These are phyloP conservation scores for Trissonchulus sp. DNA, from an alignment of 2,888 invertebrate genomes.

Conservation along the genomic window DNA sequence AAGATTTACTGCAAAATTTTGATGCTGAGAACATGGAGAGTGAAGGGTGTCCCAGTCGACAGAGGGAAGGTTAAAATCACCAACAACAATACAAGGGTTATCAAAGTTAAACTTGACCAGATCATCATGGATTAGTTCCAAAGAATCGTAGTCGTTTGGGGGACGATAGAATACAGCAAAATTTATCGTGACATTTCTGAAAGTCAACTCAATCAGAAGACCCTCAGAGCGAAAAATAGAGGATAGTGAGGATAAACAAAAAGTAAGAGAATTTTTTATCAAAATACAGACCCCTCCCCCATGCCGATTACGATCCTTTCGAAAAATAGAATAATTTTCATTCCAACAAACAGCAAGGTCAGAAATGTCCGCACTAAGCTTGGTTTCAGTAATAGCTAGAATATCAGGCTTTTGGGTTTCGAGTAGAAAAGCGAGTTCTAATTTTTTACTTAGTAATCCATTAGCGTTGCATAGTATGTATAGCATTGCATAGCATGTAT, in stretches of 20 bases:
- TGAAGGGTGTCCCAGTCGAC: neutral
- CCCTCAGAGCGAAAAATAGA: neutral
- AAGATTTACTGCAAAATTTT: too few species aligned
- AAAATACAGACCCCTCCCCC: too few species aligned
- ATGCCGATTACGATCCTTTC: constrained; percentile 9
- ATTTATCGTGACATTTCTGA: neutral
- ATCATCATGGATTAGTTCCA: too few species aligned
- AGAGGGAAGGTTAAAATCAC: neutral
- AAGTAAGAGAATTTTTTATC: constrained; percentile 1
- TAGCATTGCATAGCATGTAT: neutral
- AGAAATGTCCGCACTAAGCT: neutral
- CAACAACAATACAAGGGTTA: too few species aligned
- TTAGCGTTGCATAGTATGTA: neutral
- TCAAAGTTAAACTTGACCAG: too few species aligned
- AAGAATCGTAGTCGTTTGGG: too few species aligned
- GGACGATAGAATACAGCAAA: too few species aligned
- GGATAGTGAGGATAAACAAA: neutral
- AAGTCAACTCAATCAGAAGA: neutral
- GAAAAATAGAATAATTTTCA: constrained; percentile 1
- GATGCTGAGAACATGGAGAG: too few species aligned
- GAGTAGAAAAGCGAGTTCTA: neutral
- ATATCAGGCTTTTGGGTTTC: neutral
- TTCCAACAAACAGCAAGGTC: neutral
- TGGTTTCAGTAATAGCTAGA: constrained; percentile 2
- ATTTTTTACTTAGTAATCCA: constrained; percentile 1